Percentiles rank a stretch among this genome's conserved stretches.
These are phyloP conservation scores for Taphrorychus bicolor DNA, from an alignment of 2,888 invertebrate species.

Conservation along the genomic window DNA sequence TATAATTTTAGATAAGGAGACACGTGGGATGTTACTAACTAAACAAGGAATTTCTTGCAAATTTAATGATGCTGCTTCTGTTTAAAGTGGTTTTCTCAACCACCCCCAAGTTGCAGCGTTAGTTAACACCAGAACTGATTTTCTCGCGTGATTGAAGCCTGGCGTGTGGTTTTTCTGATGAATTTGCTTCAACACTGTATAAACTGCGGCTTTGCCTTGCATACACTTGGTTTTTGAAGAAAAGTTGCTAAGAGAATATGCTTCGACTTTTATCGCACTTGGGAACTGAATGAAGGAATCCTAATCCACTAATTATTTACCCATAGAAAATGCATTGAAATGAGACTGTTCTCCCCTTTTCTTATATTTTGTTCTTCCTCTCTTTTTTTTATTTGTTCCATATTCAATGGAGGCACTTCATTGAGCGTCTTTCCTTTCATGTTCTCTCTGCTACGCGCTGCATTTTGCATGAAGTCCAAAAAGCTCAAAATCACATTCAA, in stretches of 20 bases:
- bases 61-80: not conserved
- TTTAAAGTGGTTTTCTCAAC: not conserved
- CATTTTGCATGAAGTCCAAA: not conserved
- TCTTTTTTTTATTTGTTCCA: too few species aligned
- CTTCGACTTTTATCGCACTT: too few species aligned
- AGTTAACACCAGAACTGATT: not conserved
- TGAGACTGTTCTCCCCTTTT: too few species aligned
- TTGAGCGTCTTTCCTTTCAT: not conserved
- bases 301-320: too few species aligned
- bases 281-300: too few species aligned
- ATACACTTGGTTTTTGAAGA: too few species aligned
- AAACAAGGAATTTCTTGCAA: not conserved
- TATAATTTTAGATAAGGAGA: not conserved
- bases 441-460: not conserved
- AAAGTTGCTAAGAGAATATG: too few species aligned
- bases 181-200: too few species aligned
- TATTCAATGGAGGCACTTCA: not conserved
- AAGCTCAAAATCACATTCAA: not conserved
- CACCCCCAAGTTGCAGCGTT: not conserved
- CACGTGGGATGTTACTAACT: not conserved
- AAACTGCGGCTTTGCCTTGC: too few species aligned
- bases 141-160: not conserved
- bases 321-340: too few species aligned
- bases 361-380: too few species aligned
- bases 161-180: too few species aligned